phyloP scores from a whole-genome alignment of 2,888 invertebrate species.

The Troglohyphantes excavatus region DNA sequence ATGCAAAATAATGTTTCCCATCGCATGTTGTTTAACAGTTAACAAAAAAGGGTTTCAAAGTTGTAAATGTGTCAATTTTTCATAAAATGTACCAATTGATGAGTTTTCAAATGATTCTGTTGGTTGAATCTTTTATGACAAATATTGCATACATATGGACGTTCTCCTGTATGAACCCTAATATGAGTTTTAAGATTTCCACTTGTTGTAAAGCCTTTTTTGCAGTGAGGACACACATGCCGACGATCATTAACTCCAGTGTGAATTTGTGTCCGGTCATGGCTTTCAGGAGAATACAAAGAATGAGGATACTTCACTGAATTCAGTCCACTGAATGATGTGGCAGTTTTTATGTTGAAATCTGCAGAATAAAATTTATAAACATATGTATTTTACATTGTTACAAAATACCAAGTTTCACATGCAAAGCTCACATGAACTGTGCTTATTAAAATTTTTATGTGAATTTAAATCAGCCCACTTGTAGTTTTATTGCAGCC shows the following conservation, averaged over 20 bases:
- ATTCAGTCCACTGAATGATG: not conserved
- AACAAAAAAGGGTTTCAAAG: too few species aligned
- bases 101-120: slow-evolving; percentile 26
- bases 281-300: not conserved
- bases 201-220: not conserved
- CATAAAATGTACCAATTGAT: not conserved
- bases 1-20: too few species aligned
- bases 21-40: too few species aligned
- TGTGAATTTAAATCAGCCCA: too few species aligned
- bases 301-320: not conserved
- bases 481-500: too few species aligned
- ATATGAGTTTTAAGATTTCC: slow-evolving; percentile 10
- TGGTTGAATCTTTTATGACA: slow-evolving; percentile 39
- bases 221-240: not conserved
- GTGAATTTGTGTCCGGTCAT: not conserved
- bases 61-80: not conserved
- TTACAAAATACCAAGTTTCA: too few species aligned
- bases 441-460: too few species aligned
- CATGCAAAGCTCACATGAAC: too few species aligned
- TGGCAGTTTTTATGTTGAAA: not conserved
- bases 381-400: too few species aligned
- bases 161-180: slow-evolving; percentile 26
- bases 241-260: not conserved
- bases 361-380: not conserved
- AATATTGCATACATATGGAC: slow-evolving; percentile 28